Conservation (phyloP, 2,797 vertebrate species). For the Brotogeris chrysoptera region DNA sequence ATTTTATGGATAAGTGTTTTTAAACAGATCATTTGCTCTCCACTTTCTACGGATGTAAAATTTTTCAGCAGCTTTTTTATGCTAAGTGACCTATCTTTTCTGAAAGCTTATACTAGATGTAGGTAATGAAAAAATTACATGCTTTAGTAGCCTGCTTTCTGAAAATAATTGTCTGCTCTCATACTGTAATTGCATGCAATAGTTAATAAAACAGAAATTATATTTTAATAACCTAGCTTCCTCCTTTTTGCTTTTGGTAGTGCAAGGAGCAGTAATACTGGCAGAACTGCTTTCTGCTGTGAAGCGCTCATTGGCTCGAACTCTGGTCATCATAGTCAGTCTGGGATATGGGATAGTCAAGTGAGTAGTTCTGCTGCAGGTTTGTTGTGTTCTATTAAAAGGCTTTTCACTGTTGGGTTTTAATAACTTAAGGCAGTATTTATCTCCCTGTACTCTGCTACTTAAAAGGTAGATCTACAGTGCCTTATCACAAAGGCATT, state of each 20-base stretch:
- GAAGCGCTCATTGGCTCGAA: conserved; percentile 92
- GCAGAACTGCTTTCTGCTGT: conserved; percentile 93
- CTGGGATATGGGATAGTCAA: conserved; percentile 95
- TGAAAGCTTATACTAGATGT: background rate
- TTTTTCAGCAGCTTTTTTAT: background rate
- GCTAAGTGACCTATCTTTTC: background rate
- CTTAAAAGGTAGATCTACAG: background rate
- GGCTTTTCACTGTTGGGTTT: background rate
- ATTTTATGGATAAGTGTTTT: background rate
- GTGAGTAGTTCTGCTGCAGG: conserved; percentile 74
- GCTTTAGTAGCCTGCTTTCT: background rate
- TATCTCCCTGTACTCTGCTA: background rate
- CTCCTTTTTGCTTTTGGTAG: conserved; percentile 69
- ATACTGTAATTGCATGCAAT: background rate
- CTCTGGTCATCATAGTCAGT: conserved; percentile 94
- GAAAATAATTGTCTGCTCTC: background rate
- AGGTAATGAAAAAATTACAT: background rate
- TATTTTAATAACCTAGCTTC: background rate
- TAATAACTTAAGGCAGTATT: background rate
- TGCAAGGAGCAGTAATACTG: conserved; percentile 89
- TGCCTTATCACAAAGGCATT: background rate
- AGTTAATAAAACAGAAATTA: background rate
- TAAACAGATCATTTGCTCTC: background rate
- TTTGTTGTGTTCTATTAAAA: background rate
- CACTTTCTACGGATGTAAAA: background rate